Conservation (phyloP, 2,797 vertebrate species). For the Manis crassicaudata region DNA sequence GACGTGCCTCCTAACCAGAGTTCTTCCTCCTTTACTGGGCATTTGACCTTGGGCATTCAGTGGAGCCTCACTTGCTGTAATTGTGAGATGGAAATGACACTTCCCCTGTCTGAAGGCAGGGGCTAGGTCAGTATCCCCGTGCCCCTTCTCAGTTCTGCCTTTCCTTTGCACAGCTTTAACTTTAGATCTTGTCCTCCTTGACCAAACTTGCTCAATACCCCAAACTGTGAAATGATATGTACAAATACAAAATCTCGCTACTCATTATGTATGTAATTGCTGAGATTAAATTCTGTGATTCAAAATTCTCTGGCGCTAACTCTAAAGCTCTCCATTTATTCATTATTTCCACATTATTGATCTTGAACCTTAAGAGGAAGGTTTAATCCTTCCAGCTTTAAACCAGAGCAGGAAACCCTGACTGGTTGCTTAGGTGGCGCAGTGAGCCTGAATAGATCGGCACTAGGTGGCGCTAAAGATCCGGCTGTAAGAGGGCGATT, state of each 20-base stretch:
- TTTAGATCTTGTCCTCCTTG: constrained; percentile 20
- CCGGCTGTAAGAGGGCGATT: background rate
- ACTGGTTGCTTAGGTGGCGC: background rate
- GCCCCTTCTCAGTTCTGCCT: background rate
- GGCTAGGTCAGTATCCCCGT: background rate
- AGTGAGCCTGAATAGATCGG: background rate
- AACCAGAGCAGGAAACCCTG: background rate
- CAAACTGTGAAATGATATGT: background rate
- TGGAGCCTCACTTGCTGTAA: background rate
- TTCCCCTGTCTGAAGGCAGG: background rate
- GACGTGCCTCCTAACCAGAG: too few relatives aligned
- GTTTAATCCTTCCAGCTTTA: constrained; percentile 18
- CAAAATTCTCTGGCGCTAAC: constrained; percentile 41
- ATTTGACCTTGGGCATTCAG: background rate
- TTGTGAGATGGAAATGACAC: background rate
- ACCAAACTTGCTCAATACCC: background rate
- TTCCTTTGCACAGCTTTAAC: background rate
- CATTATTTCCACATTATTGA: background rate
- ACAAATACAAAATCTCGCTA: constrained; percentile 23
- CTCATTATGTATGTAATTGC: constrained; percentile 51
- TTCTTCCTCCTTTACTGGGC: background rate
- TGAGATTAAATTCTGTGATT: constrained; percentile 50
- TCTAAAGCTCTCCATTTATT: constrained; percentile 34
- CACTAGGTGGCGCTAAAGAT: constrained; percentile 62
- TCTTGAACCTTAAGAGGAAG: constrained; percentile 37